phyloP scores from a whole-genome alignment of 2,888 invertebrate genomes.

The Heliconius hortense region DNA sequence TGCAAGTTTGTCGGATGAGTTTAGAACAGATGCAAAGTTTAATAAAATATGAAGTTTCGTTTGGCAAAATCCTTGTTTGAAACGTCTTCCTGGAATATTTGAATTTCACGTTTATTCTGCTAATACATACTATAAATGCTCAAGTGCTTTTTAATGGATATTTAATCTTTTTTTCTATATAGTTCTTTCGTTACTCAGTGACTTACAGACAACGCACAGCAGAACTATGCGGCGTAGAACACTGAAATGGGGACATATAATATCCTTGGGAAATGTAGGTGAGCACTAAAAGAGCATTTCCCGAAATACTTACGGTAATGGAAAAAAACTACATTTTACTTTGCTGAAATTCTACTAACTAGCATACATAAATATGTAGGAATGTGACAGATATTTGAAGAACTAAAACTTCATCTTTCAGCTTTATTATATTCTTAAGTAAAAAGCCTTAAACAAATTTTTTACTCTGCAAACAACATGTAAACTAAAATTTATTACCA shows the following conservation, averaged over 20 bases:
- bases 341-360: no score
- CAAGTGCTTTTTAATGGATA: not conserved
- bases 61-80: slow-evolving; percentile 18
- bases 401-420: no score
- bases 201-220: no score
- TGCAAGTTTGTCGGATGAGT: slow-evolving; percentile 12
- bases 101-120: not conserved
- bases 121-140: not conserved
- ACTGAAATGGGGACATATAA: no score
- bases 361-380: no score
- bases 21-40: slow-evolving; percentile 22
- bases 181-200: no score
- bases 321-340: no score
- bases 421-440: not conserved
- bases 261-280: no score
- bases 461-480: not conserved
- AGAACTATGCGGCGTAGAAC: no score
- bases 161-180: not conserved
- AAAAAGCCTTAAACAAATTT: not conserved
- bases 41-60: slow-evolving; percentile 24
- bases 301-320: no score
- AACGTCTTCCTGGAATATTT: slow-evolving; percentile 10
- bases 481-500: slow-evolving; percentile 5
- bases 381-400: not conserved
- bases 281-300: no score